phyloP scores from a whole-genome alignment of 2,797 vertebrate genomes.

The Melanotaenia nigrans region DNA sequence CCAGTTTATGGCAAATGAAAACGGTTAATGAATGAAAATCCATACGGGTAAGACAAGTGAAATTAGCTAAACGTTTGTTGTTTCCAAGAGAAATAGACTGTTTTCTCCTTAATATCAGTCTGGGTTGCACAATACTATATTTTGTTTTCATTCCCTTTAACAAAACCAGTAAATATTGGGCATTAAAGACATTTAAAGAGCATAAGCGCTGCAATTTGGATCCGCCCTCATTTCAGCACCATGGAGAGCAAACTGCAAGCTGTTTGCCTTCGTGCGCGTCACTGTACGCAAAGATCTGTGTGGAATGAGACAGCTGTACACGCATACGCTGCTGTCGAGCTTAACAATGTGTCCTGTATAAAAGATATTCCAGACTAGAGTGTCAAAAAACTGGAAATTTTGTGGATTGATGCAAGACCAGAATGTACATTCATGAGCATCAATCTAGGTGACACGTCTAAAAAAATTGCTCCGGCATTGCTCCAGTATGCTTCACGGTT shows the following conservation, averaged over 20 bases:
- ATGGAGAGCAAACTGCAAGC: slow-evolving; percentile 75
- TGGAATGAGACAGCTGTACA: neutral
- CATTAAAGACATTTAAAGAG: neutral
- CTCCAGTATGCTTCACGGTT: neutral
- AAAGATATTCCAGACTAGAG: neutral
- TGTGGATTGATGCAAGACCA: neutral
- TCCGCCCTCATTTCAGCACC: slow-evolving; percentile 75
- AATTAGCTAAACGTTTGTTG: neutral
- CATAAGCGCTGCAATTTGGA: neutral
- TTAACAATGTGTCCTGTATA: neutral
- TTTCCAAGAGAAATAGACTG: neutral
- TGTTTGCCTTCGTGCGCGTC: neutral
- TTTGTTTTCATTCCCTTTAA: no score
- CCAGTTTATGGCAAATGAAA: neutral
- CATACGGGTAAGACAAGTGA: neutral
- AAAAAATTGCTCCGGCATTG: neutral
- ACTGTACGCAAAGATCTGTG: neutral
- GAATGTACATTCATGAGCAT: neutral
- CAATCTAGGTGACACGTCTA: neutral
- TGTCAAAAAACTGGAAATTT: neutral
- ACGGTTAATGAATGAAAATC: neutral
- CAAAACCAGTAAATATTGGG: neutral
- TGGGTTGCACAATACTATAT: neutral
- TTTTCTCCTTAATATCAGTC: neutral
- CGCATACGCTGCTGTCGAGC: neutral